These are phyloP conservation scores for Drosophila serrata DNA, from an alignment of 1,140 invertebrate species.

Conservation along the genomic window DNA sequence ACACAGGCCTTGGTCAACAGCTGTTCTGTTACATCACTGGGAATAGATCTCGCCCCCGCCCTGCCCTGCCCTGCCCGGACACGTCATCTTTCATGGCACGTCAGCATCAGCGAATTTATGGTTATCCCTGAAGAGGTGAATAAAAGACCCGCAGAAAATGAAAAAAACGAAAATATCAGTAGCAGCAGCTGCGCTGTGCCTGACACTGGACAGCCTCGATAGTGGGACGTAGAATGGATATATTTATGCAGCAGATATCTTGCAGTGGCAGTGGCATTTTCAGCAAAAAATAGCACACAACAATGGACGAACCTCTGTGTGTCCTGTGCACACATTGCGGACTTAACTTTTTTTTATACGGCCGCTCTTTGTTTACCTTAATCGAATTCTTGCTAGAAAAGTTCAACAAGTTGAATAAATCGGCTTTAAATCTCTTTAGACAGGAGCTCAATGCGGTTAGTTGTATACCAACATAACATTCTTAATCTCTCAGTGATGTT, in stretches of 20 bases:
- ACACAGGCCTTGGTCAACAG: constrained; percentile 34
- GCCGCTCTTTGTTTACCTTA: constrained; percentile 34
- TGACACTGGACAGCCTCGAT: constrained; percentile 38
- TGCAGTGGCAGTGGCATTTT: constrained; percentile 8
- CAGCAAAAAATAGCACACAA: constrained; percentile 32
- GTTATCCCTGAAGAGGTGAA: constrained; percentile 47
- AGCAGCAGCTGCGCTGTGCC: constrained; percentile 11
- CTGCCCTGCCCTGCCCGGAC: constrained; percentile 27
- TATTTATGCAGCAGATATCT: constrained; percentile 50
- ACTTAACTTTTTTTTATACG: constrained; percentile 29
- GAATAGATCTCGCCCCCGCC: constrained; percentile 1
- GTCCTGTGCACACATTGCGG: constrained; percentile 18
- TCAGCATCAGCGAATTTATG: constrained; percentile 66
- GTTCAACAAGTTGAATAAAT: constrained; percentile 35
- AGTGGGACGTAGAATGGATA: not conserved
- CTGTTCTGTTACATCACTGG: constrained; percentile 46
- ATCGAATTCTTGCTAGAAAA: constrained; percentile 36
- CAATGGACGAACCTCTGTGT: constrained; percentile 16
- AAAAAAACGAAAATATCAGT: constrained; percentile 12
- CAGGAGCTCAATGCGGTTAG: not conserved
- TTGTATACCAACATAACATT: not conserved
- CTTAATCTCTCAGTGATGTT: not conserved
- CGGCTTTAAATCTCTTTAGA: not conserved
- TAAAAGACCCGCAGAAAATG: constrained; percentile 28
- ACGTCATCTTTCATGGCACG: constrained; percentile 67